These are phyloP conservation scores for Papilio dardanus DNA, from an alignment of 1,140 invertebrate genomes.

Conservation along the genomic window DNA sequence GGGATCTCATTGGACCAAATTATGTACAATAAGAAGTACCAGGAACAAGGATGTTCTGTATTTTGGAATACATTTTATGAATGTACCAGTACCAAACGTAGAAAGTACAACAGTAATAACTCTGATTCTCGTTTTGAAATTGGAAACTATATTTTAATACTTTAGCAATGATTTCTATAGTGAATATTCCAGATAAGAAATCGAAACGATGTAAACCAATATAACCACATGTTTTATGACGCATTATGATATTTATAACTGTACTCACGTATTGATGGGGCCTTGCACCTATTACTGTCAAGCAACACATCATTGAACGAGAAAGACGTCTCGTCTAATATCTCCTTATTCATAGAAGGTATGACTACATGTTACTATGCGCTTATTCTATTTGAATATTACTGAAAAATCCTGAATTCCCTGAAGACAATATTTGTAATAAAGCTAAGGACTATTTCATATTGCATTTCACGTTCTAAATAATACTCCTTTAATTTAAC, in stretches of 20 bases:
- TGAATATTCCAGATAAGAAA: not conserved
- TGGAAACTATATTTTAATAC: not conserved
- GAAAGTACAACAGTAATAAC: too few relatives aligned
- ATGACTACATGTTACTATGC: not conserved
- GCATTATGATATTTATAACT: not conserved
- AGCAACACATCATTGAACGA: not conserved
- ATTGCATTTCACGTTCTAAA: too few relatives aligned
- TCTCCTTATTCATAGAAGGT: not conserved
- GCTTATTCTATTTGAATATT: not conserved
- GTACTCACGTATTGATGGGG: not conserved
- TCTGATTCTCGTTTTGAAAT: too few relatives aligned
- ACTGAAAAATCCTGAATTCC: too few relatives aligned
- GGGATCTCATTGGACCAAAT: too few relatives aligned
- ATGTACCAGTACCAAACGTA: too few relatives aligned
- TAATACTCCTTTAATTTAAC: too few relatives aligned
- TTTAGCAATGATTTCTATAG: not conserved
- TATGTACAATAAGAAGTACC: too few relatives aligned
- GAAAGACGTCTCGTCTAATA: not conserved
- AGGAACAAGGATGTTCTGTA: too few relatives aligned
- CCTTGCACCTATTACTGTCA: conserved; percentile 4
- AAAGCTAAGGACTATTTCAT: not conserved
- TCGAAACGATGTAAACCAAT: not conserved
- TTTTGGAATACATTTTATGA: too few relatives aligned
- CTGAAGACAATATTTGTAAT: too few relatives aligned
- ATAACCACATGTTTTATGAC: conserved; percentile 10